Evolutionary conservation across 1,140 invertebrate species (phyloP).

Genomic region (Papilio xuthus): DNA sequence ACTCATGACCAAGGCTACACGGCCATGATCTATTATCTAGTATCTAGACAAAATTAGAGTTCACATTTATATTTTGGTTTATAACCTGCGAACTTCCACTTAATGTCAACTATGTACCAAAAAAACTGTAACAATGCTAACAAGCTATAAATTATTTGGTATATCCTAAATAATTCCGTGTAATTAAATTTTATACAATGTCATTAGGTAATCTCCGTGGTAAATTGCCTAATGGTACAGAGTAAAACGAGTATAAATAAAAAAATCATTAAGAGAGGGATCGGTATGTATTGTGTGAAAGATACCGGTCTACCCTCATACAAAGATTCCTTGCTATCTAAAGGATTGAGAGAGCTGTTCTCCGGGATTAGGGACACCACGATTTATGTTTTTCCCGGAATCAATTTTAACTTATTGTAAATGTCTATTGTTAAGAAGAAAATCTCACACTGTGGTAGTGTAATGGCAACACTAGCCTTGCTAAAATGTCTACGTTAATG

Average conservation of each 20-base stretch:
- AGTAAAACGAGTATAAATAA: conserved; percentile 32
- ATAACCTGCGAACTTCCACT: too few relatives aligned
- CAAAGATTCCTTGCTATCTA: conserved; percentile 43
- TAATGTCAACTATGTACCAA: background rate
- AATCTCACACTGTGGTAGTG: too few relatives aligned
- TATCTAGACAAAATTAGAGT: too few relatives aligned
- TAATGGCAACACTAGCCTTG: too few relatives aligned
- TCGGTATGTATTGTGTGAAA: conserved; percentile 48
- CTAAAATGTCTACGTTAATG: too few relatives aligned
- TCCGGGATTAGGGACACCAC: conserved; percentile 16
- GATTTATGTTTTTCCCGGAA: background rate
- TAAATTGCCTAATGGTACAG: conserved; percentile 35
- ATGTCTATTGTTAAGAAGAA: too few relatives aligned
- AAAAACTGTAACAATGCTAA: background rate
- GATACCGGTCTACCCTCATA: conserved; percentile 53
- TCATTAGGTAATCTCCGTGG: conserved; percentile 37
- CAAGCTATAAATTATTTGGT: conserved; percentile 1
- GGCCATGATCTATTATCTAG: too few relatives aligned
- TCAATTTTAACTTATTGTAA: background rate
- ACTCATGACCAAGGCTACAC: too few relatives aligned
- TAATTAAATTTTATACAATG: conserved; percentile 31
- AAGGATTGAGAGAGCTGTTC: conserved; percentile 42
- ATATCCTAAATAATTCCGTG: background rate
- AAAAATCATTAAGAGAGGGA: conserved; percentile 39
- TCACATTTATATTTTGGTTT: too few relatives aligned